Percentiles rank a stretch among this genome's conserved stretches.
Conservation (phyloP, 1,140 invertebrate genomes). For the Drosophila jambulina region DNA sequence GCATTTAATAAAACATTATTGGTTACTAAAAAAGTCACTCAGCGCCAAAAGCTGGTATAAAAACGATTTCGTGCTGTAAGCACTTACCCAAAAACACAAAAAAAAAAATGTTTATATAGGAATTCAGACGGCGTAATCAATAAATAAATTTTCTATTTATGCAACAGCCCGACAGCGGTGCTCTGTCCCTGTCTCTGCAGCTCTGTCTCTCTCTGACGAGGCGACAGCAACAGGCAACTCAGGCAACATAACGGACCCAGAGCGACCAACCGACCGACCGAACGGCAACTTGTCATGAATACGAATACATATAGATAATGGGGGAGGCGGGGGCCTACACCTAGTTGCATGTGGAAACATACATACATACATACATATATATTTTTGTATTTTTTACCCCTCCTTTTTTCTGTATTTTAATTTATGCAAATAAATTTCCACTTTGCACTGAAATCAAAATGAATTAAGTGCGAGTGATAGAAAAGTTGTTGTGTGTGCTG, state of each 20-base stretch:
- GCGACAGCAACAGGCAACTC: slow-evolving; percentile 22
- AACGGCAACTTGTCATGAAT: slow-evolving; percentile 73
- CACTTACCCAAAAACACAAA: slow-evolving; percentile 21
- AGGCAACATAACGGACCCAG: slow-evolving; percentile 70
- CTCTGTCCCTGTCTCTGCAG: not conserved
- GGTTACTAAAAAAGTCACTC: slow-evolving; percentile 17
- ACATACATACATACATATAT: slow-evolving; percentile 9
- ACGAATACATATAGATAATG: slow-evolving; percentile 37
- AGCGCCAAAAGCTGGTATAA: slow-evolving; percentile 9
- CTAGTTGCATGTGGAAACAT: slow-evolving; percentile 44
- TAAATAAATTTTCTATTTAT: slow-evolving; percentile 82
- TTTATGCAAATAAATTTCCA: slow-evolving; percentile 85
- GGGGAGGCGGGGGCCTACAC: slow-evolving; percentile 20
- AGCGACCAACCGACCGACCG: slow-evolving; percentile 29
- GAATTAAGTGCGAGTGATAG: slow-evolving; percentile 83
- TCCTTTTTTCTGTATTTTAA: slow-evolving; percentile 61
- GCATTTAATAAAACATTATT: slow-evolving; percentile 16
- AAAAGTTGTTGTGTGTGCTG: slow-evolving; percentile 71
- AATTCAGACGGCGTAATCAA: slow-evolving; percentile 76
- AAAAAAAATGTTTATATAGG: slow-evolving; percentile 50
- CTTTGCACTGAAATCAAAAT: slow-evolving; percentile 84
- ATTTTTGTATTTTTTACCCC: slow-evolving; percentile 35
- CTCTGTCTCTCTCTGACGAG: slow-evolving; percentile 13
- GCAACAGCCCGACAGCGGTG: slow-evolving; percentile 59
- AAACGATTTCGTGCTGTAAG: slow-evolving; percentile 33